Evolutionary conservation across 2,113 vertebrate species (phyloP).

Genomic region (Microcebus jonahi): DNA sequence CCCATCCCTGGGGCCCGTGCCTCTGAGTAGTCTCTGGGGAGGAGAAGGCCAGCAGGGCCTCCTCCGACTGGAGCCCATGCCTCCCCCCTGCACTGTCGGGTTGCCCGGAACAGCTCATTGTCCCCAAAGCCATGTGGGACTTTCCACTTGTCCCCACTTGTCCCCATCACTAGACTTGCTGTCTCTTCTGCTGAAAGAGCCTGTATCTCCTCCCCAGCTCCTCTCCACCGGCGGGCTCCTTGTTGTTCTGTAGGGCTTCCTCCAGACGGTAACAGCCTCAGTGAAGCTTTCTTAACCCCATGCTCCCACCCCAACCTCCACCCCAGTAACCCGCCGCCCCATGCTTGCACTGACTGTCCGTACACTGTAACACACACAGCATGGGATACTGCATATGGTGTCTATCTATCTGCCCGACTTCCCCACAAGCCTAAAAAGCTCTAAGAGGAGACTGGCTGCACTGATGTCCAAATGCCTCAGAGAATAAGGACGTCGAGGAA

Average conservation of each 20-base stretch:
- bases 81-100: not conserved
- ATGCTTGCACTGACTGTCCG: not conserved
- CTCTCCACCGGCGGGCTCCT: no score
- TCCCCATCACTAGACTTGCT: not conserved
- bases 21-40: not conserved
- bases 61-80: not conserved
- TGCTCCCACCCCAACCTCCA: no score
- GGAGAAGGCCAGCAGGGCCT: not conserved
- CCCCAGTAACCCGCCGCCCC: not conserved
- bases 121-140: not conserved
- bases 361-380: no score
- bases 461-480: not conserved
- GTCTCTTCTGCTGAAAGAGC: not conserved
- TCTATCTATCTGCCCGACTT: not conserved
- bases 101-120: not conserved
- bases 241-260: not conserved
- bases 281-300: not conserved
- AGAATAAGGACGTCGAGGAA: not conserved
- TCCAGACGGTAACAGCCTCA: not conserved
- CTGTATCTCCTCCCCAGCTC: not conserved
- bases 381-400: fast-evolving
- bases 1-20: no score
- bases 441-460: not conserved
- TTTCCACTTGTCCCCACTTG: not conserved
- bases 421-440: not conserved